Base-by-base conservation (phyloP, 2,113 vertebrate genomes). In the Gambusia affinis region DNA sequence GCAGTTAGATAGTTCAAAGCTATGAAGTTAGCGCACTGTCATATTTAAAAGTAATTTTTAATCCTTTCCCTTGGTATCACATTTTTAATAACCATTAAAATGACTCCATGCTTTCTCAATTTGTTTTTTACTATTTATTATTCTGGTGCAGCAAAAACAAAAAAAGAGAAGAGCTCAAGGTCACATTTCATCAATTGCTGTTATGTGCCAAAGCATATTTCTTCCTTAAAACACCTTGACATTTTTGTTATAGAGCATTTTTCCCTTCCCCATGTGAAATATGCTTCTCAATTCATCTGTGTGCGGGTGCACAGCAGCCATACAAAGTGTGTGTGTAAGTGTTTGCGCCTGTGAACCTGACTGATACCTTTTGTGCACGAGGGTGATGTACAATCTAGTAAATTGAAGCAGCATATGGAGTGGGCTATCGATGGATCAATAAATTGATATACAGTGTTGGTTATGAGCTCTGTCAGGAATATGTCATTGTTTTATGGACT, bases 141-240 rank as follows among this genome's bases (percentile, higher is more conserved):
- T 79, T 88, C 76, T 74, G 75, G 88, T 82, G 74, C 78, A 85
- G 83, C 67, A 75, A 67, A 85, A 86, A 87, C 73, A 72, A 72
- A 78, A 80, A 76, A 82, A 78, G 79, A 81, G 63, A 87, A 76
- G 76, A 83, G 78, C 64, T 85, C 89, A 91, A 91, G 90, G 91
- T 92, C 88, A 90, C 75, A 81, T 88, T 86, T 90, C 86, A 91
- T 89, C 88, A 88, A 88, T 81, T 82, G 83, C 80, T 80, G 70
- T 85, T 88, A 64, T 81, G 78, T 84, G 72, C 78, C 69, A 61
- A 85, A 83, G 80, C 84, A 90, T 92, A 92, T 90, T 92, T 93
- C 89, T 90, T 87, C 72, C 85, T 91, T 91, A 91, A 92, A 91
- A 90, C 87, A 90, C 80, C 84, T 88, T 91, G 91, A 92, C 89